A percentile compares a stretch with the other conserved stretches of the same genome.
phyloP scores from a whole-genome alignment of 2,113 vertebrate genomes.

The Neotoma lepida region DNA sequence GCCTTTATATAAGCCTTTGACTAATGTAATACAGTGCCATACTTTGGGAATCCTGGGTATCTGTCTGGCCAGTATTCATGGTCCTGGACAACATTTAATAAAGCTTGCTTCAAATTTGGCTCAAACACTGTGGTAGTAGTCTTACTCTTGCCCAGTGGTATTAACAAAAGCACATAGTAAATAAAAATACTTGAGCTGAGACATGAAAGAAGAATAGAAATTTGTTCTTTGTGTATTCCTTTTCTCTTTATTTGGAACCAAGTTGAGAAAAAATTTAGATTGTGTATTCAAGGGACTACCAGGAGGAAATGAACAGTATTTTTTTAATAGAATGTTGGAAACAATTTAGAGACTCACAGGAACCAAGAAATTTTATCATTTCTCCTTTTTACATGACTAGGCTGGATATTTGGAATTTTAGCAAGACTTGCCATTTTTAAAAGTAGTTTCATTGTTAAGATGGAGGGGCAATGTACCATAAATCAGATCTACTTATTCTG shows the following conservation, averaged over 20 bases:
- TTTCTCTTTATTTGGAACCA: background rate
- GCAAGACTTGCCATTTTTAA: constrained; percentile 23
- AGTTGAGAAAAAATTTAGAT: background rate
- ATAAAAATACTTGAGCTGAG: constrained; percentile 8
- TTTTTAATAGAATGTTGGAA: background rate
- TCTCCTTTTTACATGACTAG: background rate
- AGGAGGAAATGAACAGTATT: background rate
- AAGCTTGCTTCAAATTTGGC: background rate
- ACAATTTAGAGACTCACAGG: background rate
- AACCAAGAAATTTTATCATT: background rate
- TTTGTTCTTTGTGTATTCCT: background rate
- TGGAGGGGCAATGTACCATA: background rate
- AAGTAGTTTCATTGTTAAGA: background rate
- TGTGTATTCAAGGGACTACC: background rate
- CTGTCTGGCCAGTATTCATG: background rate
- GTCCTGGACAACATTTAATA: background rate
- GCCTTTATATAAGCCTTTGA: background rate
- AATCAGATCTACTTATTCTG: constrained; percentile 35
- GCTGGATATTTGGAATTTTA: constrained; percentile 35
- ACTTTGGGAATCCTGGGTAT: background rate
- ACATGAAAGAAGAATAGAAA: background rate
- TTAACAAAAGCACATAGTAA: background rate
- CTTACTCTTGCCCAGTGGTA: background rate
- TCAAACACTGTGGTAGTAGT: background rate
- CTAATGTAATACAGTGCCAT: background rate